A percentile compares a stretch with the other conserved stretches of the same genome.
These are phyloP conservation scores for Mormyrus hasselquistii DNA, from an alignment of 2,797 vertebrate species.

Conservation along the genomic window DNA sequence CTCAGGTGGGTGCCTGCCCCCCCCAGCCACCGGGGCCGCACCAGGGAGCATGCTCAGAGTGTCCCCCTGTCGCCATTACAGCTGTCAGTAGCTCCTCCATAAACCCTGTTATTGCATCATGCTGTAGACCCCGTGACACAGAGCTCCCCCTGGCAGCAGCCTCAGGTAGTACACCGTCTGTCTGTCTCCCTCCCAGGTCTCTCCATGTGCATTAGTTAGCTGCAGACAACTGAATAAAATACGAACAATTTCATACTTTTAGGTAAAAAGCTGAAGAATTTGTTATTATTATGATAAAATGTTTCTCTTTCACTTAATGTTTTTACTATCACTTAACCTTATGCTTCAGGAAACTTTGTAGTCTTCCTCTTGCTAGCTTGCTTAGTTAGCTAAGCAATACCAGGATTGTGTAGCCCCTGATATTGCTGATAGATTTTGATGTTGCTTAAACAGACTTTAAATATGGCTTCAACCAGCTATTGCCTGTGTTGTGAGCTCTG, in stretches of 20 bases:
- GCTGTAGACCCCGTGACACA: slow-evolving; percentile 83
- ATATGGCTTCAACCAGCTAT: not conserved
- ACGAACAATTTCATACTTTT: not conserved
- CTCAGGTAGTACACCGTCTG: slow-evolving; percentile 88
- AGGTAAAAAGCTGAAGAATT: not conserved
- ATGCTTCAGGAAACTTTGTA: slow-evolving; percentile 28
- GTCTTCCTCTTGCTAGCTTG: slow-evolving; percentile 20
- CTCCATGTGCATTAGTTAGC: not conserved
- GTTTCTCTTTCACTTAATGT: too few relatives aligned
- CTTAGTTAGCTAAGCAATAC: slow-evolving; percentile 35
- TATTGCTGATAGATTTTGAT: not conserved
- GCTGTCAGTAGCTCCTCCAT: slow-evolving; percentile 83
- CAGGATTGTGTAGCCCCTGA: slow-evolving; percentile 10
- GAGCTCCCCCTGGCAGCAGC: slow-evolving; percentile 98
- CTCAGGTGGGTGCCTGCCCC: slow-evolving; percentile 98
- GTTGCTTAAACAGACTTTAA: not conserved
- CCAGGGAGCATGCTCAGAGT: slow-evolving; percentile 88
- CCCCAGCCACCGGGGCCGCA: slow-evolving; percentile 67
- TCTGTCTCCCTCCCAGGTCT: slow-evolving; percentile 19
- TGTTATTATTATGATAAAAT: not conserved
- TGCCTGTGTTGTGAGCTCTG: not conserved
- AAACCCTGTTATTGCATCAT: slow-evolving; percentile 87
- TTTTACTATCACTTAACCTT: slow-evolving; percentile 18
- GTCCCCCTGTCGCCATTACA: slow-evolving; percentile 77
- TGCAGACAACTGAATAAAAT: not conserved